Evolutionary conservation across 2,797 vertebrate species (phyloP), one percentile per base, ranked within the genome.

Genomic region (Sitta carolinensis): DNA sequence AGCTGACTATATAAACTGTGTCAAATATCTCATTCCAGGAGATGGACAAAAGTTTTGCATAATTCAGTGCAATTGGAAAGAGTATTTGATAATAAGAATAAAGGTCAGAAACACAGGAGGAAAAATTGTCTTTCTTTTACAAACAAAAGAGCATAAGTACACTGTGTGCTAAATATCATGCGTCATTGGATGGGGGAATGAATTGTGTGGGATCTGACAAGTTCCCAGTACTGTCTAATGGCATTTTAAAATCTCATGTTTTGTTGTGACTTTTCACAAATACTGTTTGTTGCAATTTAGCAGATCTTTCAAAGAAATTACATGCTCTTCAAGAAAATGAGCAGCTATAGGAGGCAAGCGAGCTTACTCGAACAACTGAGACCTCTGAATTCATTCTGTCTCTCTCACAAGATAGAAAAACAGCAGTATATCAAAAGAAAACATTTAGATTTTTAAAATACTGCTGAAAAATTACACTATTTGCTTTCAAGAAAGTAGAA

Each of bases 231-330:
- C 77, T 94, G 57, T 68, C 70, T 93, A 88, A 94, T 89, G 66
- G 50, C 43, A 91, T 90, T 93, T 92, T 57, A 84, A 93, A 90
- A 45, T 4, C 45, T 69, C 19, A 4, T 76, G 50, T 63, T 95
- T 92, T 94, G 86, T 91, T 91, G 48, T 91, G 85, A 86, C 58
- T 97, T 95, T 95, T 92, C 72, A 93, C 43, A 85, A 91, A 64
- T 43, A 55, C 58, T 55, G 57, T 94, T 94, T 91, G 62, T 85
- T 92, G 85, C 52, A 90, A 61, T 91, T 87, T 93, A 93, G 78
- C 16, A 51, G 52, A 64, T 79, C 42, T 54, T 94, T 95, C 69
- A 86, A 84, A 89, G 74, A 91, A 96, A 94, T 84, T 69, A 55
- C 54, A 45, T 43, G 32, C 36, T 93, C 32, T 89, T 93, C 78